Evolutionary conservation across 2,888 invertebrate genomes (phyloP).

Genomic region (Meganola albula): DNA sequence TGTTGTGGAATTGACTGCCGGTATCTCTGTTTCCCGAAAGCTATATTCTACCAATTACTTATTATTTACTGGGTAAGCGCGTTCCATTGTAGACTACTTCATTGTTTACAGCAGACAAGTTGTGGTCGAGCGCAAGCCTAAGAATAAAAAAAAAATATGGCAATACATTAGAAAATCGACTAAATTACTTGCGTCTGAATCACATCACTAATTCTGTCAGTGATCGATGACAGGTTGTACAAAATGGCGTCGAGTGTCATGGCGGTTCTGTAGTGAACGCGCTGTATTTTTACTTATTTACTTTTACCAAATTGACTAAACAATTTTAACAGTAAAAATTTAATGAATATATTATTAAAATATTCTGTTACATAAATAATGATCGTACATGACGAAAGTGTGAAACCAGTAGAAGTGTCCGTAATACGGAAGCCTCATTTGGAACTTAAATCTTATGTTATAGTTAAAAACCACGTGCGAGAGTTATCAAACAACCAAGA

Average conservation of each 20-base stretch:
- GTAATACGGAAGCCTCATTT: constrained; percentile 28
- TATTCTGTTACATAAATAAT: constrained; percentile 21
- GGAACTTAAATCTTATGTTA: constrained; percentile 37
- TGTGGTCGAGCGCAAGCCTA: no score
- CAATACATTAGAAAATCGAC: no score
- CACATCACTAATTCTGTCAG: constrained; percentile 11
- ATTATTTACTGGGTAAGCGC: no score
- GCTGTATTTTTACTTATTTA: constrained; percentile 14
- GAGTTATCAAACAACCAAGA: constrained; percentile 26
- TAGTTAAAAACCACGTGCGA: constrained; percentile 46
- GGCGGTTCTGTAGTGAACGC: constrained; percentile 7
- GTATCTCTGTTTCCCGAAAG: no score
- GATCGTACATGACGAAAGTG: constrained; percentile 43
- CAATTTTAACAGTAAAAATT: neutral
- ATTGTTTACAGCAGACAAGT: no score
- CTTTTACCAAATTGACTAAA: neutral
- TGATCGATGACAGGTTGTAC: constrained; percentile 3
- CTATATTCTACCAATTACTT: no score
- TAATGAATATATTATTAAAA: neutral
- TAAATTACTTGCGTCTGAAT: no score
- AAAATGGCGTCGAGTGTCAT: constrained; percentile 4
- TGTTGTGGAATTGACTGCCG: no score
- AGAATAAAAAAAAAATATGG: no score
- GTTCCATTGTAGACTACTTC: no score
- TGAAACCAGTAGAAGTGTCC: constrained; percentile 31